Percentiles rank a stretch among this genome's conserved stretches.
These are phyloP conservation scores for Nymphalis urticae DNA, from an alignment of 2,888 invertebrate species.

Conservation along the genomic window DNA sequence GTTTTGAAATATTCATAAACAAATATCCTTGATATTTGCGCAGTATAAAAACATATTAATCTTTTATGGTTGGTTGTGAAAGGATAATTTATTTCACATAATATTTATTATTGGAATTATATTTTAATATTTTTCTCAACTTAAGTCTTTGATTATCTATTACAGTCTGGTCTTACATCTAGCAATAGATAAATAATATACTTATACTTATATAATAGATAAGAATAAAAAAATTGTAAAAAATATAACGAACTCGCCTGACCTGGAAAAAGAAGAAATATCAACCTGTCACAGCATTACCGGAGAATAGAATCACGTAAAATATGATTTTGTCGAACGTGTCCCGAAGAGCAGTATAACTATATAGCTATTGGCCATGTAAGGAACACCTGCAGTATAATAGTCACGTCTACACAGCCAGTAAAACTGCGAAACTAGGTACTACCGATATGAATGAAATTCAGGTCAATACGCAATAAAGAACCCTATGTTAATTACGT, in stretches of 20 bases:
- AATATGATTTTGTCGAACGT: constrained; percentile 76
- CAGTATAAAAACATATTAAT: no score
- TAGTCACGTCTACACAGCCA: constrained; percentile 49
- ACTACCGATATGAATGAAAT: constrained; percentile 20
- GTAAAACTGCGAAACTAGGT: constrained; percentile 37
- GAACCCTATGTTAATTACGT: no score
- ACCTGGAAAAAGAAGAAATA: constrained; percentile 30
- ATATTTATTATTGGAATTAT: no score
- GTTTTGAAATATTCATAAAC: no score
- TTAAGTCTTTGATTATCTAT: no score
- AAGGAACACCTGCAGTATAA: constrained; percentile 50
- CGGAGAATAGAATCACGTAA: constrained; percentile 71
- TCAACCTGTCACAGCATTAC: constrained; percentile 31
- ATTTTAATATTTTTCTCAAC: no score
- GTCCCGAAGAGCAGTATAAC: constrained; percentile 43
- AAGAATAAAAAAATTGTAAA: constrained; percentile 1
- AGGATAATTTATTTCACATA: no score
- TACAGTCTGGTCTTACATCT: no score
- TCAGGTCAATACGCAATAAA: neutral
- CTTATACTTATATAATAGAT: no score
- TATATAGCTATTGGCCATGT: constrained; percentile 37
- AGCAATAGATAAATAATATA: neutral
- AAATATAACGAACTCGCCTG: constrained; percentile 13
- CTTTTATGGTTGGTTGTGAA: no score
- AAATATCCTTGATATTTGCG: no score